Percentiles rank a stretch among this genome's conserved stretches.
Evolutionary conservation across 2,113 vertebrate species (phyloP).

Genomic region (Oreocharis arfaki): DNA sequence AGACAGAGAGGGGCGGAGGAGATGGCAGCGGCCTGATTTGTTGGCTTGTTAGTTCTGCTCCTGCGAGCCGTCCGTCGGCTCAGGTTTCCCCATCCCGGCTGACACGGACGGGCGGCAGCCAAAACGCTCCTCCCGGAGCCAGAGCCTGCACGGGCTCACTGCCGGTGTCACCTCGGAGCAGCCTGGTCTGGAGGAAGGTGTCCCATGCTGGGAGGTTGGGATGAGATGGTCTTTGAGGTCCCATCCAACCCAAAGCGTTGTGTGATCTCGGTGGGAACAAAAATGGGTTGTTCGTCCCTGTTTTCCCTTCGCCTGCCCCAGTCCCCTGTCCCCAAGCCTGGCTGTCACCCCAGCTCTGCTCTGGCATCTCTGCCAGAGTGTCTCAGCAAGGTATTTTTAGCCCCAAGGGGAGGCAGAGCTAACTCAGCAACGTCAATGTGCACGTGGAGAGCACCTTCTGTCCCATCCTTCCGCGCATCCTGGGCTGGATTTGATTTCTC

Average conservation of each 20-base stretch:
- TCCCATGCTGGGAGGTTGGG: background rate
- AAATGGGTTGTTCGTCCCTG: background rate
- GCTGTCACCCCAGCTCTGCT: background rate
- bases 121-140: background rate
- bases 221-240: background rate
- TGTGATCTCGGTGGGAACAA: background rate
- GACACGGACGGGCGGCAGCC: background rate
- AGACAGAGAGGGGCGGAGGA: conserved; percentile 56
- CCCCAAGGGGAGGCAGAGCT: background rate
- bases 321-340: background rate
- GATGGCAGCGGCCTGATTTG: conserved; percentile 64
- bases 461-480: background rate
- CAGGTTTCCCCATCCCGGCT: conserved; percentile 17
- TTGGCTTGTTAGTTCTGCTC: conserved; percentile 49
- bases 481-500: background rate
- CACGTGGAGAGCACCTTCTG: fast-evolving
- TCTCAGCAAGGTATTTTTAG: background rate
- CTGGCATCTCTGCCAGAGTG: fast-evolving
- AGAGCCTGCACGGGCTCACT: fast-evolving
- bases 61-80: background rate
- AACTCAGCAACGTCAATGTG: fast-evolving
- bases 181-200: fast-evolving
- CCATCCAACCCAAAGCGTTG: fast-evolving
- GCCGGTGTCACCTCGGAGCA: background rate
- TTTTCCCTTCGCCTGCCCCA: fast-evolving